Conservation (phyloP, 2,888 invertebrate species). For the Arenicola marina region DNA sequence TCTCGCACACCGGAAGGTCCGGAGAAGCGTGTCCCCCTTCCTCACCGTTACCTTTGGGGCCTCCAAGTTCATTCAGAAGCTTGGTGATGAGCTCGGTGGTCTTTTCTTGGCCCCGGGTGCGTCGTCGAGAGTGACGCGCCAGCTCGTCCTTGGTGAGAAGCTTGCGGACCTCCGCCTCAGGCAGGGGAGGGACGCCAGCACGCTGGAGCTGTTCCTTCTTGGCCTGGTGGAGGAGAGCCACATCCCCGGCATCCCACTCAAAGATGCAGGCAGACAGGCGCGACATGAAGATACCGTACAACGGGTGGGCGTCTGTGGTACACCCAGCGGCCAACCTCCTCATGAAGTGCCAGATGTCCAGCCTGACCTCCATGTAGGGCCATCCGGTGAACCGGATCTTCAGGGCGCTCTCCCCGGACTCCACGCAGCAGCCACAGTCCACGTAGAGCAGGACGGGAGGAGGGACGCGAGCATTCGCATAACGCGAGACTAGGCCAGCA, state of each 20-base stretch:
- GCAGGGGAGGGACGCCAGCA: slow-evolving; percentile 2
- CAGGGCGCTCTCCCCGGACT: too few species aligned
- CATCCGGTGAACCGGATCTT: too few species aligned
- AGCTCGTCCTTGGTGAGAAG: slow-evolving; percentile 29
- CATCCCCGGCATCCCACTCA: slow-evolving; percentile 31
- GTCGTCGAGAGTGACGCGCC: slow-evolving; percentile 28
- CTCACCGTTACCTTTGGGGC: slow-evolving; percentile 20
- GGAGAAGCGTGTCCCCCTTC: slow-evolving; percentile 32
- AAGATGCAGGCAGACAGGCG: slow-evolving; percentile 33
- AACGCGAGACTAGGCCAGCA: too few species aligned
- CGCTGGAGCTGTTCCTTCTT: slow-evolving; percentile 30
- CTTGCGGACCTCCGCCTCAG: slow-evolving; percentile 3
- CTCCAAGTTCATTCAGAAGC: slow-evolving; percentile 16
- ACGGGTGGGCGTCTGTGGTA: slow-evolving; percentile 30
- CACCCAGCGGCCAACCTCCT: not conserved
- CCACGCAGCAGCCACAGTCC: too few species aligned
- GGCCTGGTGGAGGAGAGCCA: slow-evolving; percentile 27
- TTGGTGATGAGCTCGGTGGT: slow-evolving; percentile 20
- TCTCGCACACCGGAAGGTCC: slow-evolving; percentile 36
- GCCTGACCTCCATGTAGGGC: too few species aligned
- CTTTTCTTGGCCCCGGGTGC: slow-evolving; percentile 29
- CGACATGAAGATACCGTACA: slow-evolving; percentile 35
- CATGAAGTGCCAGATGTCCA: slow-evolving; percentile 1
- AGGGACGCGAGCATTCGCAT: too few species aligned
- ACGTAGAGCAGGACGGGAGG: too few species aligned